phyloP scores from a whole-genome alignment of 1,140 invertebrate species.

The Bilobella aurantiaca region DNA sequence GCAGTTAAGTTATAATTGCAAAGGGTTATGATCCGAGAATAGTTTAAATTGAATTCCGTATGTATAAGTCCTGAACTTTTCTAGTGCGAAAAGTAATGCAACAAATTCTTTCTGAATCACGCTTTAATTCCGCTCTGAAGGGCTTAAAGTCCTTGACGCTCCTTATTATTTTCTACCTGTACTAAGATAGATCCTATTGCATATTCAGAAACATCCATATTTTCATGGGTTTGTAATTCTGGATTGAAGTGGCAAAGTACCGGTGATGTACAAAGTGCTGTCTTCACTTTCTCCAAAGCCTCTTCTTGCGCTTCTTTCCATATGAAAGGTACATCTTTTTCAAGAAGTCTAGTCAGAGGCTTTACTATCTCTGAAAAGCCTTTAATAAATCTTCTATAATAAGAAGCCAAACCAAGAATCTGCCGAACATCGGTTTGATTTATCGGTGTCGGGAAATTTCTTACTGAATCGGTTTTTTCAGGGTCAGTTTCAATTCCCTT shows the following conservation, averaged over 20 bases:
- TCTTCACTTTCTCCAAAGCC: slow-evolving; percentile 37
- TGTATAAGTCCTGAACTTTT: neutral
- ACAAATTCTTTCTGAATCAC: slow-evolving; percentile 41
- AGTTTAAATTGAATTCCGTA: neutral
- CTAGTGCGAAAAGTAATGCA: slow-evolving; percentile 33
- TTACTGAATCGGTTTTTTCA: slow-evolving; percentile 39
- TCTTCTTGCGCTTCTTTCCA: slow-evolving; percentile 31
- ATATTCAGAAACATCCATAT: slow-evolving; percentile 44
- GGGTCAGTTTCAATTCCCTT: slow-evolving; percentile 37
- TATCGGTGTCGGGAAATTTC: slow-evolving; percentile 34
- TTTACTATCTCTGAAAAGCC: slow-evolving; percentile 36
- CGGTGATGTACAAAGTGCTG: slow-evolving; percentile 24
- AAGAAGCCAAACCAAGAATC: slow-evolving; percentile 35
- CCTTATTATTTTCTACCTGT: slow-evolving; percentile 39
- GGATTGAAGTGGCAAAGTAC: slow-evolving; percentile 34
- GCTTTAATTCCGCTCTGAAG: slow-evolving; percentile 38
- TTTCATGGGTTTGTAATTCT: slow-evolving; percentile 36
- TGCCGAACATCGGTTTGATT: slow-evolving; percentile 38
- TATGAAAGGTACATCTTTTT: slow-evolving; percentile 33
- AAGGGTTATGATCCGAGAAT: neutral
- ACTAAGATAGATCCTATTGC: slow-evolving; percentile 44
- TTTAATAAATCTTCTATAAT: slow-evolving; percentile 40
- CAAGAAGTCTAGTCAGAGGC: slow-evolving; percentile 38
- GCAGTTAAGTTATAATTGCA: neutral
- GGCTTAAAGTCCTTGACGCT: slow-evolving; percentile 37